phyloP scores from a whole-genome alignment of 1,140 invertebrate species.

The Paraescarpia echinospica region DNA sequence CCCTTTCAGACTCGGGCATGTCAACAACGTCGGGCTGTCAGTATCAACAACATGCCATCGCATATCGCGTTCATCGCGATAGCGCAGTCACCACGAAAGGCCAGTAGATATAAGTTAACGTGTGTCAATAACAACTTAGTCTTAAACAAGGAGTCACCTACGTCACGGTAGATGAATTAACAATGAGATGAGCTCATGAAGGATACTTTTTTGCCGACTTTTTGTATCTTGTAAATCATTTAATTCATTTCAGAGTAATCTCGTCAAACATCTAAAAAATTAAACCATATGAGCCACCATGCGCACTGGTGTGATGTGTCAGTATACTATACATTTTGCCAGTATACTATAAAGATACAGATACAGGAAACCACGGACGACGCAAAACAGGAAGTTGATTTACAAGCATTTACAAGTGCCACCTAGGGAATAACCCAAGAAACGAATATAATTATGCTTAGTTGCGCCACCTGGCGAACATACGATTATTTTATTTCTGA shows the following conservation, averaged over 20 bases:
- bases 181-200: background rate
- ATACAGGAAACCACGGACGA: background rate
- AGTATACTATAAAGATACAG: no score
- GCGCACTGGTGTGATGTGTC: no score
- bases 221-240: no score
- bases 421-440: background rate
- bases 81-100: background rate
- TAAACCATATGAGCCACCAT: no score
- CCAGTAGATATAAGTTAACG: background rate
- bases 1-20: background rate
- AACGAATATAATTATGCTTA: background rate
- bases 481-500: background rate
- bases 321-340: no score
- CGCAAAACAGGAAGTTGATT: background rate
- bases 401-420: background rate
- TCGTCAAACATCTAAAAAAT: no score
- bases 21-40: background rate
- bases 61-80: background rate
- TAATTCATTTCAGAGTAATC: no score
- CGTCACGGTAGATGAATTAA: background rate
- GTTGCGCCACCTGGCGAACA: background rate
- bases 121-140: background rate
- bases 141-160: background rate
- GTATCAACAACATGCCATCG: background rate
- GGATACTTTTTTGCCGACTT: background rate